These are phyloP conservation scores for Dioctria rufipes DNA, from an alignment of 2,888 invertebrate species.

Conservation along the genomic window DNA sequence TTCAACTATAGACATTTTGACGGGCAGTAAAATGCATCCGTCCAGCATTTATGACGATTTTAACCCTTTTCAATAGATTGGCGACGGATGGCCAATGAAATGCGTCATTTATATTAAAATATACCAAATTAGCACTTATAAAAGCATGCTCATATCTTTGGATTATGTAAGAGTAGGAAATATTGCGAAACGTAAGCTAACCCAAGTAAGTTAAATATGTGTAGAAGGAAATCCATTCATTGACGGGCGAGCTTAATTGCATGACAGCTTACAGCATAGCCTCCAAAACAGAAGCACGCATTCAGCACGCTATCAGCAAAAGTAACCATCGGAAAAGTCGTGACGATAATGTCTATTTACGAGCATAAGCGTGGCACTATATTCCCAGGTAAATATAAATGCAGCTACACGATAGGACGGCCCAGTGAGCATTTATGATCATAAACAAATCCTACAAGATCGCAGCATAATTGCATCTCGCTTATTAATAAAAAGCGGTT, in stretches of 20 bases:
- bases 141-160: no score
- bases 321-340: conserved; percentile 3
- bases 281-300: conserved; percentile 34
- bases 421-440: not conserved
- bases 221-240: not conserved
- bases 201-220: no score
- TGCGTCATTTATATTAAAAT: conserved; percentile 14
- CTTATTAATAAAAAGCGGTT: conserved; percentile 36
- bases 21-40: not conserved
- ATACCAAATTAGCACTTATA: not conserved
- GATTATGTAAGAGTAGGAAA: no score
- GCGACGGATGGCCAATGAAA: not conserved
- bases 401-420: conserved; percentile 10
- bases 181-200: conserved; percentile 12
- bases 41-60: conserved; percentile 10
- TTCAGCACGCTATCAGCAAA: conserved; percentile 2
- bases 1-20: not conserved
- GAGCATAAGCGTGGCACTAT: not conserved
- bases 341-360: conserved; percentile 30
- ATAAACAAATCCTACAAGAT: conserved; percentile 15
- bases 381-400: no score
- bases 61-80: not conserved
- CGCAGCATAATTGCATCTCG: conserved; percentile 16
- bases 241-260: conserved; percentile 32
- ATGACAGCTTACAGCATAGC: not conserved